These are phyloP conservation scores for Esox niger DNA, from an alignment of 2,113 vertebrate species.

Conservation along the genomic window DNA sequence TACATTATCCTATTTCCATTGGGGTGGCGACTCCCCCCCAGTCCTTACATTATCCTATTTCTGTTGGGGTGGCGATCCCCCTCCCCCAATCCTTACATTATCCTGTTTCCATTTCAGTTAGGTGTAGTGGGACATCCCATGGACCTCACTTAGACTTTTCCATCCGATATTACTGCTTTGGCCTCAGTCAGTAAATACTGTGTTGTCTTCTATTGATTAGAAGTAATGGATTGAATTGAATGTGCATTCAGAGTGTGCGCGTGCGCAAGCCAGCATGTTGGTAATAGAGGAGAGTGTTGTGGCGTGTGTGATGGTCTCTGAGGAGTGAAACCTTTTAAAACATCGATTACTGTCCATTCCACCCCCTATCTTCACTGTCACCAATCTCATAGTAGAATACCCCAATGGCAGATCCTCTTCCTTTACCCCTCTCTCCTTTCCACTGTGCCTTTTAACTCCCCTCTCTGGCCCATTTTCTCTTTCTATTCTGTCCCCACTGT, in stretches of 20 bases:
- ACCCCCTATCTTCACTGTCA: conserved; percentile 56
- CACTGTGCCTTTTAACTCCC: conserved; percentile 21
- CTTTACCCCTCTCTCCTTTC: conserved; percentile 58
- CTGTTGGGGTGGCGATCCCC: no score
- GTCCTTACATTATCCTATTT: no score
- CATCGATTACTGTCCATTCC: conserved; percentile 67
- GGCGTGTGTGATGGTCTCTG: conserved; percentile 36
- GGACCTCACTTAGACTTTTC: no score
- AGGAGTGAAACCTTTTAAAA: conserved; percentile 67
- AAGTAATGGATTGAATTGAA: not conserved
- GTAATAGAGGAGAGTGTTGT: not conserved
- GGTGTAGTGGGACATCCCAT: no score
- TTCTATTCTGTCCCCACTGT: not conserved
- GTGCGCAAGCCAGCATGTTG: not conserved
- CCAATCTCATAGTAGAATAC: conserved; percentile 68
- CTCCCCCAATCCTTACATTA: no score
- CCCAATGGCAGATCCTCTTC: conserved; percentile 70
- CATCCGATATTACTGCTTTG: not conserved
- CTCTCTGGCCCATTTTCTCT: not conserved
- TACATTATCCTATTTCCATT: no score
- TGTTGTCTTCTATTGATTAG: not conserved
- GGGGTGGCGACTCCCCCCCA: no score
- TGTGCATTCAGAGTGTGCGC: not conserved
- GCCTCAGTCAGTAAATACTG: not conserved
- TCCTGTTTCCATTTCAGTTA: no score